Base-by-base conservation (phyloP, 2,888 invertebrate species). In the Agrenia bidenticulata region DNA sequence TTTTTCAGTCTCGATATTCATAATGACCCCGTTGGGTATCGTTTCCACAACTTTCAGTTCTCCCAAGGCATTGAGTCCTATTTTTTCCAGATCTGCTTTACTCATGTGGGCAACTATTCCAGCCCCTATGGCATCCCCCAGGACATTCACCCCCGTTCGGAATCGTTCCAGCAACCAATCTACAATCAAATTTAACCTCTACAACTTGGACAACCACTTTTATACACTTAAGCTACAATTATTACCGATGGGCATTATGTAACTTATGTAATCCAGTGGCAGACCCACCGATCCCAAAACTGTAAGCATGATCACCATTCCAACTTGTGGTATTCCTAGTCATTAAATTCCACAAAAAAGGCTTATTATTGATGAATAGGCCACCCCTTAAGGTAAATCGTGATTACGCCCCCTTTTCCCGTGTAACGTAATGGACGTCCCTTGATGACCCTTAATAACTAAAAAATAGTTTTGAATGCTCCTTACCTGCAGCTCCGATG, bases 101-200 rank as follows among this genome's bases (percentile, higher is more conserved):
- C 66, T 66, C 49, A 66, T 41, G 17, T 66, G 53, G n/a, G 62
- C 66, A 15, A 66, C 66, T 32, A 66, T 66, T 37, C 62, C 66
- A 2, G 66, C 66, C 7, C 66, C 66, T 19, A 63, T 26, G 17
- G 66, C 15, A 45, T 66, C 66, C 26, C 66, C 66, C 17, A 66
- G 55, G 1, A 66, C 63, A 37, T 66, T 66, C 9, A 66, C 63
- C 4, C 63, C 66, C 17, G 66, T 66, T 26, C 66, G 41, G 54
- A 66, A 66, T 54, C 66, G 41, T 45, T 66, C 66, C 37, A 45
- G 15, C 2, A 59, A 23, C 57, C 49, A 63, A 57, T 45, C 56
- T 55, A 21, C 15, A n/a, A 32, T 26, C 5, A 32, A 32, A 32
- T 32, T 32, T 32, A 32, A 32, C n/a, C n/a, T n/a, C n/a, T n/a